These are phyloP conservation scores for Laticauda colubrina DNA, from an alignment of 2,113 vertebrate species.

Conservation along the genomic window DNA sequence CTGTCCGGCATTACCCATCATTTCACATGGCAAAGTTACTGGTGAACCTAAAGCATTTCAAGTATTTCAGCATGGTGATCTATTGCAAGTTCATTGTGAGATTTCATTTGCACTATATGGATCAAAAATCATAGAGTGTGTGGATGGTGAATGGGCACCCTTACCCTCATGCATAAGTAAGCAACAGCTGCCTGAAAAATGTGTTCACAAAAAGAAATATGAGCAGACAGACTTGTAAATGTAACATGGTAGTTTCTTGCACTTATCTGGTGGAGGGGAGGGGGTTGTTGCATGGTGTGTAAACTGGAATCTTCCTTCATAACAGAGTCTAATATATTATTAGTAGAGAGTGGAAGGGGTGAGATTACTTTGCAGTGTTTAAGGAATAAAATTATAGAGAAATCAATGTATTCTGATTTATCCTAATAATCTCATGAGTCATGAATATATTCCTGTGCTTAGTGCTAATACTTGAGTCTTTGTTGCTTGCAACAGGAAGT, in stretches of 20 bases:
- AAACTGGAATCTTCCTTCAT: not conserved
- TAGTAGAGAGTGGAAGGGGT: not conserved
- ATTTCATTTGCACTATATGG: not conserved
- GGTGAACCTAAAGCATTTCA: not conserved
- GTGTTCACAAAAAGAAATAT: not conserved
- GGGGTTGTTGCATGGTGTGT: not conserved
- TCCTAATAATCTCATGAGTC: not conserved
- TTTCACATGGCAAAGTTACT: not conserved
- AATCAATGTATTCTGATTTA: not conserved
- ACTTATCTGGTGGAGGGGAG: not conserved
- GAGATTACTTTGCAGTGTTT: not conserved
- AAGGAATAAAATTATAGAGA: not conserved
- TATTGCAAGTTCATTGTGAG: not conserved
- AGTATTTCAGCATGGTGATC: not conserved
- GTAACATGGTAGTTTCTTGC: not conserved
- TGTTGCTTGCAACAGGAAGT: not conserved
- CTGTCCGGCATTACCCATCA: not conserved
- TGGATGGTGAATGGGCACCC: not conserved
- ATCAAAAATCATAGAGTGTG: not conserved
- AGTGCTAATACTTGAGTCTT: not conserved
- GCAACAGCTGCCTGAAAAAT: not conserved
- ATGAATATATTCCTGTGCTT: not conserved
- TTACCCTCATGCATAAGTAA: not conserved
- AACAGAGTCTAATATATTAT: not conserved
- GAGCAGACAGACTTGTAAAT: not conserved